These are phyloP conservation scores for Tringa solitaria DNA, from an alignment of 2,113 vertebrate genomes.

Conservation along the genomic window DNA sequence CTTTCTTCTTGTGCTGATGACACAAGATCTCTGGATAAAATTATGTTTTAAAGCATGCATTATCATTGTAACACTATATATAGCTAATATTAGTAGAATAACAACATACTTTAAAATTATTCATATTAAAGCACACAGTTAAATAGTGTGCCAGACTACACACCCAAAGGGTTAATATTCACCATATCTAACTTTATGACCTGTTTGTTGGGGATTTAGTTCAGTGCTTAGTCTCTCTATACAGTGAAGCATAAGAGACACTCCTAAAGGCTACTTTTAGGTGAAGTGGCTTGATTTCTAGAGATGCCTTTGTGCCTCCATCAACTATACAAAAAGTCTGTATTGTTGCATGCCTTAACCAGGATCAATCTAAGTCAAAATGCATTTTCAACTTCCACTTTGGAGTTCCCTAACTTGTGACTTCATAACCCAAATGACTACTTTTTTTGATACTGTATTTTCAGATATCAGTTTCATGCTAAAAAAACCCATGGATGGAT, in stretches of 20 bases:
- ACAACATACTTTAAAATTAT: not conserved
- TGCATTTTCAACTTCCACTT: not conserved
- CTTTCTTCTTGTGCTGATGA: not conserved
- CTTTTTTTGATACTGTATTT: not conserved
- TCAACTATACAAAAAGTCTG: fast-evolving
- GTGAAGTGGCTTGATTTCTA: not conserved
- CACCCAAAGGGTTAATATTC: not conserved
- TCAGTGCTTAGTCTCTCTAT: not conserved
- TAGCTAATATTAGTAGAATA: not conserved
- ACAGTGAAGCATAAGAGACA: not conserved
- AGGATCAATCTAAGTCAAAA: not conserved
- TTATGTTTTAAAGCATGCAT: not conserved
- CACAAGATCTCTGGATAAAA: not conserved
- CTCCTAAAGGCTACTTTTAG: not conserved
- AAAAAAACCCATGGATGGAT: not conserved
- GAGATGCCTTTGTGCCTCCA: not conserved
- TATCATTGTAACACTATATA: not conserved
- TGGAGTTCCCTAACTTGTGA: not conserved
- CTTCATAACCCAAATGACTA: not conserved
- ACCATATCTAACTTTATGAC: not conserved
- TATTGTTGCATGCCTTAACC: not conserved
- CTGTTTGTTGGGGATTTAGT: not conserved
- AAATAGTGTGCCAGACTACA: not conserved
- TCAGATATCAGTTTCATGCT: not conserved
- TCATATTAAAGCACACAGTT: not conserved